Evolutionary conservation across 2,113 vertebrate species (phyloP).

Genomic region (Micronycteris hirsuta): DNA sequence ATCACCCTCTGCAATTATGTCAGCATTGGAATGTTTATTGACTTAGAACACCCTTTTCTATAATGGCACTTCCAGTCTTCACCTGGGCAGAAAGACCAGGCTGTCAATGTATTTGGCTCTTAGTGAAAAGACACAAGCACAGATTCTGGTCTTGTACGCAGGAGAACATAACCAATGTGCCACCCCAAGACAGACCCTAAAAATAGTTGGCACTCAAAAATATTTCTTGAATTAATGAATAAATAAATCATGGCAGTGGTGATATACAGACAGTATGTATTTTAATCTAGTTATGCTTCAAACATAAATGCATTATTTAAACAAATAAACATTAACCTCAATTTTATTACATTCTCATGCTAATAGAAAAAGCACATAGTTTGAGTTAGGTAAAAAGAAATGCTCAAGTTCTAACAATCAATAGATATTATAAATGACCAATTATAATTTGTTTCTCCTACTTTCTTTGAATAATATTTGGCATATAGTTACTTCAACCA

Average conservation of each 20-base stretch:
- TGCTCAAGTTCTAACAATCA: not conserved
- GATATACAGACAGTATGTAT: not conserved
- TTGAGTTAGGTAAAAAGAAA: not conserved
- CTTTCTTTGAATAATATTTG: conserved; percentile 2
- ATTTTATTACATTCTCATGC: not conserved
- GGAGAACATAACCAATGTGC: not conserved
- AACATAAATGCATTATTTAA: not conserved
- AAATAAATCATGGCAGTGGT: not conserved
- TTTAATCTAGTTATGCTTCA: not conserved
- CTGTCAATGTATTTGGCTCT: not conserved
- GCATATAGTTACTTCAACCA: not conserved
- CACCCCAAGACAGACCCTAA: not conserved
- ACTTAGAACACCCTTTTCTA: not conserved
- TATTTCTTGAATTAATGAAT: not conserved
- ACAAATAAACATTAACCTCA: not conserved
- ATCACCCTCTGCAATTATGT: not conserved
- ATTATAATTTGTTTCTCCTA: not conserved
- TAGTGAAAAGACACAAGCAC: not conserved
- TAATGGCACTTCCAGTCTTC: not conserved
- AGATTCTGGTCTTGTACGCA: not conserved
- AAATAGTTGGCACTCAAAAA: not conserved
- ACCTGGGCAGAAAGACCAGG: not conserved
- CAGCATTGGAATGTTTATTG: not conserved
- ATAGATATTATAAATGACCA: not conserved
- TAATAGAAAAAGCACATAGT: not conserved